Evolutionary conservation across 2,888 invertebrate genomes (phyloP), one percentile per base, ranked within the genome.

Genomic region (Eurois occulta): DNA sequence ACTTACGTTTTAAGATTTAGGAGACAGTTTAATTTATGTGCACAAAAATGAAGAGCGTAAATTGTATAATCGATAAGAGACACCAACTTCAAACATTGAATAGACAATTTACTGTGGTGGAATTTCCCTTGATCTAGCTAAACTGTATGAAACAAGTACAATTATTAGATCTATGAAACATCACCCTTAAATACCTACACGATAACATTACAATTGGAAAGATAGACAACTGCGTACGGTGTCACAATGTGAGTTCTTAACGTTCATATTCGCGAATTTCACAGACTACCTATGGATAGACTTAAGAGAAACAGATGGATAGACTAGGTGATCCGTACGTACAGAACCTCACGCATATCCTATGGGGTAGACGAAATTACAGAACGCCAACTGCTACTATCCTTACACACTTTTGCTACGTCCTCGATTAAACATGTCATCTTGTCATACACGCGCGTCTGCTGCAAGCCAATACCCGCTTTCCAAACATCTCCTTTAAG

Each of bases 21-120:
- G 41, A 67, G 77, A 58, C 67, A 41, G 35, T 48, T 46, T 35
- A 41, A 75, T 81, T 70, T 73, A 77, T 35, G n/a, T 32, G n/a
- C 4, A 41, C 24, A 62, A 41, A 70, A 81, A 65, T 35, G 2
- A 13, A 5, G 2, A 66, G 7, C 32, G 41, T 79, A 60, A 52
- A 66, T 66, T 13, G 16, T 52, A n/a, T 46, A 6, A 52, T 81
- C 69, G 58, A 75, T 52, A 21, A 52, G 41, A 52, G 10, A 35
- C n/a, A 43, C 11, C 18, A 24, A 67, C 43, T 68, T 79, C n/a
- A 68, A 79, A 72, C 62, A 52, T 48, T 58, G 35, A 66, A 71
- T 28, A 32, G 1, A 41, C 2, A 24, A 48, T 71, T 55, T 35
- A 52, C 2, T 62, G 32, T 62, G 10, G 32, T 35, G 21, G 10